These are phyloP conservation scores for Himalopsyche phryganea DNA, from an alignment of 1,140 invertebrate genomes.

Conservation along the genomic window DNA sequence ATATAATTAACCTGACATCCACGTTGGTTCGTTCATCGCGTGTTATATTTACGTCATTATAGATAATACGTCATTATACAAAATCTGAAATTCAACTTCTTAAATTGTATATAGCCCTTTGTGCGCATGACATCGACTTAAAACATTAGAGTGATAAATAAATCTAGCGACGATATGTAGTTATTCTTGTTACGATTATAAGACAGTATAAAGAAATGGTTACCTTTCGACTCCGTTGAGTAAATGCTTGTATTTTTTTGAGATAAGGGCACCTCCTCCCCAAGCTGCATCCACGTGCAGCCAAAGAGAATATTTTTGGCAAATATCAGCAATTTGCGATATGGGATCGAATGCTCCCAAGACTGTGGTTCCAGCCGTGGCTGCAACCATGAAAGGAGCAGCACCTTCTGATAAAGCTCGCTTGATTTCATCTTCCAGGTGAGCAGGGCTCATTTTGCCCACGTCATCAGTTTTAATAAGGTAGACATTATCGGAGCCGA, in stretches of 20 bases:
- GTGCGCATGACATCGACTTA: too few relatives aligned
- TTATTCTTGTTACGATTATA: too few relatives aligned
- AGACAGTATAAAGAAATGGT: constrained; percentile 29
- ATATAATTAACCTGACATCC: too few relatives aligned
- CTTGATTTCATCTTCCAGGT: constrained; percentile 71
- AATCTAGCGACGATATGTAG: too few relatives aligned
- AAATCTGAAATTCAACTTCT: too few relatives aligned
- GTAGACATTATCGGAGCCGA: constrained; percentile 76
- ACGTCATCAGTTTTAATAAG: constrained; percentile 63
- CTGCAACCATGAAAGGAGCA: constrained; percentile 83
- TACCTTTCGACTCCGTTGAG: constrained; percentile 75
- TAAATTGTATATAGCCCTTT: too few relatives aligned
- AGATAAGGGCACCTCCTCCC: constrained; percentile 86
- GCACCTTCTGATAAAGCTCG: constrained; percentile 62
- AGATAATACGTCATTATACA: too few relatives aligned
- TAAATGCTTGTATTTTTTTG: constrained; percentile 71
- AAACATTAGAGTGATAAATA: too few relatives aligned
- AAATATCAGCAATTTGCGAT: constrained; percentile 73
- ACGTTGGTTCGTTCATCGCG: too few relatives aligned
- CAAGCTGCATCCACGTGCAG: constrained; percentile 95
- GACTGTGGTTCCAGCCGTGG: constrained; percentile 83
- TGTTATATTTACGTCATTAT: too few relatives aligned
- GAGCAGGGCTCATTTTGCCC: constrained; percentile 75
- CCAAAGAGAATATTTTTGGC: constrained; percentile 83
- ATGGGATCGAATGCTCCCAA: constrained; percentile 90